These are phyloP conservation scores for Phyllotis vaccarum DNA, from an alignment of 2,797 vertebrate species.

Conservation along the genomic window DNA sequence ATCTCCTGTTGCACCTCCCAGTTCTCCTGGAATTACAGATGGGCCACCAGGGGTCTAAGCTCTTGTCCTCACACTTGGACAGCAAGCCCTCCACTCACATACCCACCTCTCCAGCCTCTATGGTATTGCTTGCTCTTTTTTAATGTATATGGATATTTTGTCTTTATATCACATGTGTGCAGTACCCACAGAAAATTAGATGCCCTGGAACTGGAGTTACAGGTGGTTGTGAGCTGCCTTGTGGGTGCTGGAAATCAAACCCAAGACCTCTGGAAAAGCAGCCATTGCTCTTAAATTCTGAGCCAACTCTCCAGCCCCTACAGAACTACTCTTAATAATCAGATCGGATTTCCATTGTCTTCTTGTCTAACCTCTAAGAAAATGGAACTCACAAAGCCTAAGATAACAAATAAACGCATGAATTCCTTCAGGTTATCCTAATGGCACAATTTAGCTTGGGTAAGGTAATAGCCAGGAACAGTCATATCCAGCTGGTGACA, in stretches of 20 bases:
- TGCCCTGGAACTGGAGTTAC: neutral
- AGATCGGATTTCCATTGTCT: neutral
- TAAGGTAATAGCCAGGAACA: conserved; percentile 31
- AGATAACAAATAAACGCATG: neutral
- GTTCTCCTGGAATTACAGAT: neutral
- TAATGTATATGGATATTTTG: too few species aligned
- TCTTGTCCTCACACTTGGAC: neutral
- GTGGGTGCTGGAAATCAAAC: neutral
- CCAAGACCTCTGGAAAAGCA: neutral
- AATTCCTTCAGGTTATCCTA: conserved; percentile 22
- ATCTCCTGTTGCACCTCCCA: neutral
- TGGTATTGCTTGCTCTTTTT: neutral
- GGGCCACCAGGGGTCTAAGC: neutral
- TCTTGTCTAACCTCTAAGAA: neutral
- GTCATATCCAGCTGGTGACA: neutral
- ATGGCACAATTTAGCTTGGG: conserved; percentile 10
- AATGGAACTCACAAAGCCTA: neutral
- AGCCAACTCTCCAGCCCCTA: neutral
- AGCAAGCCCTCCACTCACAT: neutral
- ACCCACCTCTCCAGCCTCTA: neutral
- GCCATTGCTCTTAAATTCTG: neutral
- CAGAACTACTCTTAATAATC: neutral
- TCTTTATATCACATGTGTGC: neutral
- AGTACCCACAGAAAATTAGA: neutral
- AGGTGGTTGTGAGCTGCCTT: neutral